Conservation (phyloP, 1,140 invertebrate species). For the Druon quercuslanigerum region DNA sequence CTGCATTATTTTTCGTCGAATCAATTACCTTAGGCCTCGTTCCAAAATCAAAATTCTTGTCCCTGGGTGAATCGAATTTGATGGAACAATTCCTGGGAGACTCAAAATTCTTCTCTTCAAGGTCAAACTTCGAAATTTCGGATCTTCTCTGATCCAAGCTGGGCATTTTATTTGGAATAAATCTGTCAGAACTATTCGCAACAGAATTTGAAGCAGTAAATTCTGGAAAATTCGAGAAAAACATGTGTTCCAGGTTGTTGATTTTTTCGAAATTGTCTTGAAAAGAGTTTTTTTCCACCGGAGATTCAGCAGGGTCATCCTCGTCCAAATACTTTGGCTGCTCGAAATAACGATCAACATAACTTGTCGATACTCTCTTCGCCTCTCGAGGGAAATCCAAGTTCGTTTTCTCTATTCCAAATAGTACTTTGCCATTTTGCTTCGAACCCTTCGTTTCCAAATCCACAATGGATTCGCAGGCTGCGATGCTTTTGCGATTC, state of each 20-base stretch:
- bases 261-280: constrained; percentile 61
- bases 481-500: constrained; percentile 60
- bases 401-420: constrained; percentile 53
- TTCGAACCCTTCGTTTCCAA: constrained; percentile 43
- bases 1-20: constrained; percentile 54
- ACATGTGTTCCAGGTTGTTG: constrained; percentile 66
- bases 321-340: constrained; percentile 69
- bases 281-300: constrained; percentile 50
- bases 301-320: constrained; percentile 46
- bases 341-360: constrained; percentile 72
- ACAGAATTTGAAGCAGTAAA: constrained; percentile 38
- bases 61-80: constrained; percentile 49
- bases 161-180: constrained; percentile 41
- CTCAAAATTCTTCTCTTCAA: constrained; percentile 51
- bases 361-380: constrained; percentile 70
- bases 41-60: constrained; percentile 58
- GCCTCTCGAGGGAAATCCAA: constrained; percentile 55
- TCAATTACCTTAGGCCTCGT: constrained; percentile 64
- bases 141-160: constrained; percentile 46
- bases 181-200: constrained; percentile 3
- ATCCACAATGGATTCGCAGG: constrained; percentile 36
- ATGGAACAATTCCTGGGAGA: constrained; percentile 43
- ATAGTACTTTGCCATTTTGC: constrained; percentile 63
- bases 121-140: not conserved
- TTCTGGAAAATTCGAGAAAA: constrained; percentile 64